Conservation (phyloP, 1,140 invertebrate genomes). For the Antheraea pernyi region DNA sequence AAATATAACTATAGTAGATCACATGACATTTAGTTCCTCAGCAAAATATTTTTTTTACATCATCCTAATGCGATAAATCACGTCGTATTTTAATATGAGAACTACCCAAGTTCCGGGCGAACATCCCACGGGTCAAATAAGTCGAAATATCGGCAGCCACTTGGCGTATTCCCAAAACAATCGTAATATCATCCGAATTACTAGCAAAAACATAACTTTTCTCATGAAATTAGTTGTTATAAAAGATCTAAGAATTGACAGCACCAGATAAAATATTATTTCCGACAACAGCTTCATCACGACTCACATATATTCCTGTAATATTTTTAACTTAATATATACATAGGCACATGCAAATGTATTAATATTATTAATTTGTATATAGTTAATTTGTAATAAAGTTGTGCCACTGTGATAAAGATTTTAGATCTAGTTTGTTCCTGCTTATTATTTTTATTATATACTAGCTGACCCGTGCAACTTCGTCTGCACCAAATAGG, state of each 20-base stretch:
- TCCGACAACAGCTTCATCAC: neutral
- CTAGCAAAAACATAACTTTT: constrained; percentile 35
- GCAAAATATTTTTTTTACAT: neutral
- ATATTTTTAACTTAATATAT: too few species aligned
- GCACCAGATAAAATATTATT: neutral
- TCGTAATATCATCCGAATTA: constrained; percentile 50
- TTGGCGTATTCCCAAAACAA: constrained; percentile 71
- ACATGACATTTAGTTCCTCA: neutral
- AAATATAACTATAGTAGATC: neutral
- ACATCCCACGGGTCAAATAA: constrained; percentile 59
- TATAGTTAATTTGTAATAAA: too few species aligned
- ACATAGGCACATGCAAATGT: too few species aligned
- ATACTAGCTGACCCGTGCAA: too few species aligned
- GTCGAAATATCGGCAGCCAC: constrained; percentile 44
- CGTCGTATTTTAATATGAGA: constrained; percentile 41
- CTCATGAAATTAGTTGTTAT: constrained; percentile 32
- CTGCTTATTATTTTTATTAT: too few species aligned
- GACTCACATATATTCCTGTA: neutral
- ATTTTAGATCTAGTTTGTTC: too few species aligned
- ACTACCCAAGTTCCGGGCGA: constrained; percentile 36
- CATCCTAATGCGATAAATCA: constrained; percentile 41
- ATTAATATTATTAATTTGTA: too few species aligned
- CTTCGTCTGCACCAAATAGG: too few species aligned
- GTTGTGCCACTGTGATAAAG: too few species aligned
- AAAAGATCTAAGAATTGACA: constrained; percentile 20